Evolutionary conservation across 2,888 invertebrate genomes (phyloP).

Genomic region (Dryadula phaetusa): DNA sequence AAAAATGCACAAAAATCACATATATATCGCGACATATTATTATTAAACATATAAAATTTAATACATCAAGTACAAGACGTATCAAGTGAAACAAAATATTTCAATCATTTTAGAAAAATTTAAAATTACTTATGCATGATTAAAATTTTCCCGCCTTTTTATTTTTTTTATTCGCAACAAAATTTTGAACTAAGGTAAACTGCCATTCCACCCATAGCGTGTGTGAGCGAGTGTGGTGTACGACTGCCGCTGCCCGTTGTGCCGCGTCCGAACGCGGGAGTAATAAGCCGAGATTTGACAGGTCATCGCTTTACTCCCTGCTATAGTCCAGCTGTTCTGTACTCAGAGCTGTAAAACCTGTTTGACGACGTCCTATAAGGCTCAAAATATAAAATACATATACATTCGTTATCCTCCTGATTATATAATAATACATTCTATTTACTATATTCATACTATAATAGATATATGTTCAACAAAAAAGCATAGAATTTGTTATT

Average conservation of each 20-base stretch:
- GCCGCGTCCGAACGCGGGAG: constrained; percentile 50
- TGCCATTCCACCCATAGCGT: constrained; percentile 34
- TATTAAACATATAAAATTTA: constrained; percentile 31
- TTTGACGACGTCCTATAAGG: background rate
- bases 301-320: constrained; percentile 53
- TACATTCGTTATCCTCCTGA: background rate
- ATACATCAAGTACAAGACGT: constrained; percentile 8
- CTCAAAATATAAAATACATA: background rate
- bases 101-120: constrained; percentile 38
- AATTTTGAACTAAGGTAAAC: constrained; percentile 33
- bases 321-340: constrained; percentile 44
- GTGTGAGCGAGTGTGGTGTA: constrained; percentile 52
- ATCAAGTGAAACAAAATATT: constrained; percentile 14
- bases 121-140: constrained; percentile 4
- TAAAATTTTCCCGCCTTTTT: constrained; percentile 45
- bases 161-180: constrained; percentile 25
- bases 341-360: constrained; percentile 21
- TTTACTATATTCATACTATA: too few relatives aligned
- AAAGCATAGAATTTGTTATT: too few relatives aligned
- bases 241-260: constrained; percentile 54
- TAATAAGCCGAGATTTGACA: constrained; percentile 54
- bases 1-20: constrained; percentile 58
- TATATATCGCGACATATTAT: constrained; percentile 55
- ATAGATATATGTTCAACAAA: too few relatives aligned
- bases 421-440: constrained; percentile 1